These are phyloP conservation scores for Drosophila pseudoananassae DNA, from an alignment of 1,140 invertebrate genomes.

Conservation along the genomic window DNA sequence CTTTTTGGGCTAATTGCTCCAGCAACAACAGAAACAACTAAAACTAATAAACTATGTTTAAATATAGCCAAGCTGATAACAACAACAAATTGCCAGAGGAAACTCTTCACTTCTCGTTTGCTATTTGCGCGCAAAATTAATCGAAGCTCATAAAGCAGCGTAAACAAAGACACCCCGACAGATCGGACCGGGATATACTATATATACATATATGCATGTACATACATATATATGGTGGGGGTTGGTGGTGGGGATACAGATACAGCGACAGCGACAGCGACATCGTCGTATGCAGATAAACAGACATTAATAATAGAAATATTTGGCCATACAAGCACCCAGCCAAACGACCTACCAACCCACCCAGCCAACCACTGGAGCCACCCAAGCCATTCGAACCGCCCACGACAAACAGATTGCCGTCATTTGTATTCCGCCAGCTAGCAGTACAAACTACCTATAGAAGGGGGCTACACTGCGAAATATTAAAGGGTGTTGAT, in stretches of 20 bases:
- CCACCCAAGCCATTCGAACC: conserved; percentile 6
- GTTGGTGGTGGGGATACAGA: not conserved
- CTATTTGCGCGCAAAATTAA: conserved; percentile 74
- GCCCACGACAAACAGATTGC: conserved; percentile 58
- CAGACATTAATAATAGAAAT: conserved; percentile 80
- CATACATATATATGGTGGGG: not conserved
- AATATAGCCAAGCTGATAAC: conserved; percentile 39
- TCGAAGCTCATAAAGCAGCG: conserved; percentile 75
- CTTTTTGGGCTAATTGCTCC: too few species aligned
- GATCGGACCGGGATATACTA: conserved; percentile 1
- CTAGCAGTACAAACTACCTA: conserved; percentile 26
- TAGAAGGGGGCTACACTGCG: not conserved
- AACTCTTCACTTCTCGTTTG: conserved; percentile 13
- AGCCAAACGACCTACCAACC: not conserved
- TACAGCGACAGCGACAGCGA: conserved; percentile 17
- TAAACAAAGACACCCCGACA: conserved; percentile 56
- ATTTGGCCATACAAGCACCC: conserved; percentile 45
- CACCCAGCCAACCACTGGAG: not conserved
- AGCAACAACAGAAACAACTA: conserved; percentile 6
- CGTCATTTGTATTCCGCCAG: conserved; percentile 64
- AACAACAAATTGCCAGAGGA: conserved; percentile 43
- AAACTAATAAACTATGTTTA: conserved; percentile 50
- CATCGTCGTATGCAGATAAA: conserved; percentile 78
- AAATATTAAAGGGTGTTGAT: not conserved
- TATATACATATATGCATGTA: too few species aligned